A percentile compares a stretch with the other conserved stretches of the same genome.
These are phyloP conservation scores for Synanthedon tipuliformis DNA, from an alignment of 2,888 invertebrate species.

Conservation along the genomic window DNA sequence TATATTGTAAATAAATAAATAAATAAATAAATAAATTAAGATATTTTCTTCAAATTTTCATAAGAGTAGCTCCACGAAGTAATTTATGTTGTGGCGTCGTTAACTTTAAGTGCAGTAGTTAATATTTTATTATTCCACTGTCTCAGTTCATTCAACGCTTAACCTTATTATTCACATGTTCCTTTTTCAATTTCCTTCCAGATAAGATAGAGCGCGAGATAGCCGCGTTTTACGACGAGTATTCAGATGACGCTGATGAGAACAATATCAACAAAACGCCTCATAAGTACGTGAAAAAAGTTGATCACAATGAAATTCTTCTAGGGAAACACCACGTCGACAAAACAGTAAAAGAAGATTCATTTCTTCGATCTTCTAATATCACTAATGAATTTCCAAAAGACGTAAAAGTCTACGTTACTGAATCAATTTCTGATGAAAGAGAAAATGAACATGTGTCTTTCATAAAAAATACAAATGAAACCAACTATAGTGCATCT, in stretches of 20 bases:
- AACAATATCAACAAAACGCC: not conserved
- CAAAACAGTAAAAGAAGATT: not conserved
- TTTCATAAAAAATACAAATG: not conserved
- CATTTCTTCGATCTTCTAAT: not conserved
- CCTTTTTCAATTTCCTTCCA: constrained; percentile 25
- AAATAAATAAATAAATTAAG: too few relatives aligned
- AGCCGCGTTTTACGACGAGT: constrained; percentile 47
- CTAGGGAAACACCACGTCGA: not conserved
- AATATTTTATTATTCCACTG: too few relatives aligned
- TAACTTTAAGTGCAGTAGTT: too few relatives aligned
- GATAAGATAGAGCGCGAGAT: constrained; percentile 52
- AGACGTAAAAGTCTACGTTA: not conserved
- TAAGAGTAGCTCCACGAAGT: too few relatives aligned
- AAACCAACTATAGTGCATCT: not conserved
- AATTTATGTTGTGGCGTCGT: too few relatives aligned
- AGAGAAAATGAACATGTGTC: not conserved
- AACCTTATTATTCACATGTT: too few relatives aligned
- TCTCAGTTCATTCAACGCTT: too few relatives aligned
- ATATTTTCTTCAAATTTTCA: too few relatives aligned
- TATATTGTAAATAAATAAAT: too few relatives aligned
- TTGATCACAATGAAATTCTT: not conserved
- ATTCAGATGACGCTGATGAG: constrained; percentile 25
- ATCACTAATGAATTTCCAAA: not conserved
- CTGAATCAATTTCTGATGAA: not conserved
- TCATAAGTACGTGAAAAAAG: not conserved